Evolutionary conservation across 2,113 vertebrate species (phyloP).

Genomic region (Sapajus apella): DNA sequence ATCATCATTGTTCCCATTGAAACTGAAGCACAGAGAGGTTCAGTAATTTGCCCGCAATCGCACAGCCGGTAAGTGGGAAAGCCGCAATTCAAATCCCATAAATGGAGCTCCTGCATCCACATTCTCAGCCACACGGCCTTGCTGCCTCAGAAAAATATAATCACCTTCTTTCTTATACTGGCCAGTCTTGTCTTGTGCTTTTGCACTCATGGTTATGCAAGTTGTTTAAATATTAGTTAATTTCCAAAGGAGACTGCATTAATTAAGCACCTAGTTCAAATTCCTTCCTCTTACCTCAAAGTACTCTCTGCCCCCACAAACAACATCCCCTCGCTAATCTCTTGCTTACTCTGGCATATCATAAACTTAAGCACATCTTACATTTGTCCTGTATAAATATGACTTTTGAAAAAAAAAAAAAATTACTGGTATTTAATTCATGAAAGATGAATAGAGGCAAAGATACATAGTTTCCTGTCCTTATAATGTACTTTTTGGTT

Average conservation of each 20-base stretch:
- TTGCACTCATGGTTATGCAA: not conserved
- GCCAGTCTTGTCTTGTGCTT: not conserved
- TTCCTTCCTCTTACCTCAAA: not conserved
- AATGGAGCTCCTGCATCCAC: not conserved
- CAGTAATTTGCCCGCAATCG: not conserved
- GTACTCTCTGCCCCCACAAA: not conserved
- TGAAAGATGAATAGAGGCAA: not conserved
- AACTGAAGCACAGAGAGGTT: not conserved
- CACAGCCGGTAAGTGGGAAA: not conserved
- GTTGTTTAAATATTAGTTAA: not conserved
- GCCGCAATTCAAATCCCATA: not conserved
- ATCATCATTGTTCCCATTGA: not conserved
- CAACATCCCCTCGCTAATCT: not conserved
- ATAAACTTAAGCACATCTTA: not conserved
- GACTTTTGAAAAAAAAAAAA: slow-evolving; percentile 11
- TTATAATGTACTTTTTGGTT: not conserved
- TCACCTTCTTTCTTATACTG: not conserved
- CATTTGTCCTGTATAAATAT: not conserved
- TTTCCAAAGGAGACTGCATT: not conserved
- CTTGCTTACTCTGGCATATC: not conserved
- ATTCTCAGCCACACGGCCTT: not conserved
- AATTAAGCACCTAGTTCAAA: not conserved
- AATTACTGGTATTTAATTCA: not conserved
- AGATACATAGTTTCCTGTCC: not conserved
- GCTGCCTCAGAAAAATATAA: not conserved